Evolutionary conservation across 2,888 invertebrate genomes (phyloP).

Genomic region (Drosophila testacea): DNA sequence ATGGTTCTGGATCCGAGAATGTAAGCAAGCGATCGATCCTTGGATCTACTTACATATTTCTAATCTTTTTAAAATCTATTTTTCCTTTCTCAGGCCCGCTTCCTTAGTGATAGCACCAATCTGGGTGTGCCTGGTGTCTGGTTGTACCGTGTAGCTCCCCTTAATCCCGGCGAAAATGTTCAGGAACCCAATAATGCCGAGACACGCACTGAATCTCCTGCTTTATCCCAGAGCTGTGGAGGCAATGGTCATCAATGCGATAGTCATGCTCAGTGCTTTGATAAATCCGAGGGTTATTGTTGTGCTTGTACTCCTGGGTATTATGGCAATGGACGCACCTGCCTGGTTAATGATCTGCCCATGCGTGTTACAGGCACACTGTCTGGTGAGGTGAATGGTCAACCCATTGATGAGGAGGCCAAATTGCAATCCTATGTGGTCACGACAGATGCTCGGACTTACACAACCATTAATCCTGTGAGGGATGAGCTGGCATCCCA

Average conservation of each 20-base stretch:
- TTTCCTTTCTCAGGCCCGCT: constrained; percentile 74
- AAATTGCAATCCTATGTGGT: constrained; percentile 95
- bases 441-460: constrained; percentile 93
- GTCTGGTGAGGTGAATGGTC: constrained; percentile 92
- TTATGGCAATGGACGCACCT: constrained; percentile 97
- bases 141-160: constrained; percentile 93
- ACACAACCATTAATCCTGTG: constrained; percentile 95
- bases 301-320: constrained; percentile 94
- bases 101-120: constrained; percentile 92
- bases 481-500: constrained; percentile 91
- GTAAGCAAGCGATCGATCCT: constrained; percentile 83
- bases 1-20: constrained; percentile 96
- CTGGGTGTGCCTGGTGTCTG: constrained; percentile 93
- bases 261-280: constrained; percentile 92
- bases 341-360: constrained; percentile 93
- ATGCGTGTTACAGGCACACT: constrained; percentile 95
- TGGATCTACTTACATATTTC: too few relatives aligned
- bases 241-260: constrained; percentile 91
- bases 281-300: constrained; percentile 94
- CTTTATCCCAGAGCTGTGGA: constrained; percentile 86
- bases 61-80: background rate
- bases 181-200: constrained; percentile 88
- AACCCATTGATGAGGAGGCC: constrained; percentile 89
- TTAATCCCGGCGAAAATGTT: constrained; percentile 87
- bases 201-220: constrained; percentile 83